These are phyloP conservation scores for Nannobrachium achirus DNA, from an alignment of 2,113 vertebrate species.

Conservation along the genomic window DNA sequence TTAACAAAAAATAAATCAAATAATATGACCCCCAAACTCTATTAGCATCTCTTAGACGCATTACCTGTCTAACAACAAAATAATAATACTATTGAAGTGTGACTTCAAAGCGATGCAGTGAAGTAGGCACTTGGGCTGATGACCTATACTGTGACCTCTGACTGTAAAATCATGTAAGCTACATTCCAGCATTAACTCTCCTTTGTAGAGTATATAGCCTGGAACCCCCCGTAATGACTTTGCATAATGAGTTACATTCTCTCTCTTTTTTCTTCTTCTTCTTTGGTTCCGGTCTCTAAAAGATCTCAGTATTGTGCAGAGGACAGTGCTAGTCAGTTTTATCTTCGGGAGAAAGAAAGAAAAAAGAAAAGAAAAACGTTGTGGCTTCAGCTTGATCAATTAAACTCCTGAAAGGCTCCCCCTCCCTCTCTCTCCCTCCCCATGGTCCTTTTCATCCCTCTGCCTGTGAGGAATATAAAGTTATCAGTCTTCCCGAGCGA, in stretches of 20 bases:
- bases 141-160: conserved; percentile 71
- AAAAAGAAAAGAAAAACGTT: conserved; percentile 57
- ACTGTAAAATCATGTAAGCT: conserved; percentile 59
- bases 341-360: conserved; percentile 59
- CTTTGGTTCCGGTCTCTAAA: conserved; percentile 73
- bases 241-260: conserved; percentile 81
- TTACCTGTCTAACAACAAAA: too few species aligned
- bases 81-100: conserved; percentile 38
- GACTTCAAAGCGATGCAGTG: conserved; percentile 57
- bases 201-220: conserved; percentile 67
- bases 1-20: too few species aligned
- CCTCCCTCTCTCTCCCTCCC: conserved; percentile 35
- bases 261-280: conserved; percentile 56
- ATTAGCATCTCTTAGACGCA: too few species aligned
- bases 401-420: conserved; percentile 79
- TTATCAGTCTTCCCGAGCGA: conserved; percentile 82
- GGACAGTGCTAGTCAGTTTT: conserved; percentile 75
- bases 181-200: conserved; percentile 65
- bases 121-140: conserved; percentile 61
- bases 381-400: conserved; percentile 83
- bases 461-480: conserved; percentile 83
- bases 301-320: conserved; percentile 78
- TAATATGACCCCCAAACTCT: too few species aligned
- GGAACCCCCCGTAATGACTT: conserved; percentile 73
- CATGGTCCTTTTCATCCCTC: conserved; percentile 66